phyloP scores from a whole-genome alignment of 2,113 vertebrate genomes.

The Syngnathus scovelli region DNA sequence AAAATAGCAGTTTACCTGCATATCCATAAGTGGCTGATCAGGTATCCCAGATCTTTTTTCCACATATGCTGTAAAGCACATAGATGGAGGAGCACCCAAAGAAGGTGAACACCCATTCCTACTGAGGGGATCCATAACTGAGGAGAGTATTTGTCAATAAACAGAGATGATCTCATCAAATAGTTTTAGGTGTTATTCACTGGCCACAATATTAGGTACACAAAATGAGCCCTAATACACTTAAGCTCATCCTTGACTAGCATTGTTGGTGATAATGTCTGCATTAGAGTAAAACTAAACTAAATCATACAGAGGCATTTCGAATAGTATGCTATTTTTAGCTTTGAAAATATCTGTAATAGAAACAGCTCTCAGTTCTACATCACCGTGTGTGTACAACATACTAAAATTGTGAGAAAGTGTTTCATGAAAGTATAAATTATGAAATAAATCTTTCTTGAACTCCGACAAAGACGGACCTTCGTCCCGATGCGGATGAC shows the following conservation, averaged over 20 bases:
- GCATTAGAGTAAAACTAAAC: background rate
- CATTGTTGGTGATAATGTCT: background rate
- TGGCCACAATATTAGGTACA: background rate
- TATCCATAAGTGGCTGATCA: slow-evolving; percentile 22
- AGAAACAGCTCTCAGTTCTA: background rate
- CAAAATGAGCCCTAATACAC: background rate
- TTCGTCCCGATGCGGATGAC: slow-evolving; percentile 17
- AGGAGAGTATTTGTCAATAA: background rate
- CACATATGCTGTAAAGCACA: slow-evolving; percentile 41
- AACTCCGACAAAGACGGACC: slow-evolving; percentile 22
- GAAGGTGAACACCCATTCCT: slow-evolving; percentile 31
- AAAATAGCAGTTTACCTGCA: slow-evolving; percentile 31
- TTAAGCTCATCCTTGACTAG: background rate
- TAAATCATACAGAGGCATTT: background rate
- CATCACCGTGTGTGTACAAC: background rate
- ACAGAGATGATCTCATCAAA: background rate
- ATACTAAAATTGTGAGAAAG: background rate
- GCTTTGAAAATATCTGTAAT: background rate
- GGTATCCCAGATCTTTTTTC: slow-evolving; percentile 41
- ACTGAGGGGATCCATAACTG: slow-evolving; percentile 37
- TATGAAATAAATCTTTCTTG: background rate
- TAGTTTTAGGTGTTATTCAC: background rate
- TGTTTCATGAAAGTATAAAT: background rate
- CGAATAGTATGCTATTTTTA: background rate
- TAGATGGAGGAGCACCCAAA: slow-evolving; percentile 42